phyloP scores from a whole-genome alignment of 2,797 vertebrate genomes.

The Hozukius guyotensis region DNA sequence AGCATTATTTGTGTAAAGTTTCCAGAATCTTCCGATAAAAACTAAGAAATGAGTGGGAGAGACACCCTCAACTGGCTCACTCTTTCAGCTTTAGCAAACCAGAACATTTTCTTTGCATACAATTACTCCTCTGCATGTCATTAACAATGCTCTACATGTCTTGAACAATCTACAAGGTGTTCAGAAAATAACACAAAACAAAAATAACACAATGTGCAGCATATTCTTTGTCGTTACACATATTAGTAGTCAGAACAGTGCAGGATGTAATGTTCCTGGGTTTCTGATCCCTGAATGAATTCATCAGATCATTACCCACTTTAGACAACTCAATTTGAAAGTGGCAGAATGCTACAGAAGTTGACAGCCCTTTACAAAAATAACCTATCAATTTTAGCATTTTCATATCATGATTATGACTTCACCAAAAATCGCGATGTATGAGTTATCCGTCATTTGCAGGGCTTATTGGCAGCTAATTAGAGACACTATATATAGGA shows the following conservation, averaged over 20 bases:
- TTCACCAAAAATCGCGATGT: background rate
- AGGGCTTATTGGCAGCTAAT: background rate
- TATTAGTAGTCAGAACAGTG: background rate
- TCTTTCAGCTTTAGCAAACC: slow-evolving; percentile 7
- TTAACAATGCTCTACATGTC: background rate
- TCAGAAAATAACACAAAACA: background rate
- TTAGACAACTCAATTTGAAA: background rate
- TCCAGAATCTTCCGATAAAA: slow-evolving; percentile 23
- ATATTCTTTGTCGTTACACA: background rate
- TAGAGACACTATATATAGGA: background rate
- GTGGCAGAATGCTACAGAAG: background rate
- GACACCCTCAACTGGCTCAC: background rate
- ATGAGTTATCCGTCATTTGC: background rate
- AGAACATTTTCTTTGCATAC: background rate
- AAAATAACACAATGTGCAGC: slow-evolving; percentile 4
- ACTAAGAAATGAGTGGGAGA: background rate
- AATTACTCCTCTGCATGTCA: slow-evolving; percentile 2
- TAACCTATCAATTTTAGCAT: background rate
- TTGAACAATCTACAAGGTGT: slow-evolving; percentile 1
- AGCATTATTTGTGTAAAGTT: background rate
- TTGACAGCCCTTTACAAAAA: background rate
- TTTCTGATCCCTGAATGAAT: slow-evolving; percentile 10
- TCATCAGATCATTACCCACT: background rate
- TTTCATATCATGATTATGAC: background rate
- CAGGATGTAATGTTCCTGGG: slow-evolving; percentile 4